Evolutionary conservation across 2,113 vertebrate species (phyloP).

Genomic region (Solea senegalensis): DNA sequence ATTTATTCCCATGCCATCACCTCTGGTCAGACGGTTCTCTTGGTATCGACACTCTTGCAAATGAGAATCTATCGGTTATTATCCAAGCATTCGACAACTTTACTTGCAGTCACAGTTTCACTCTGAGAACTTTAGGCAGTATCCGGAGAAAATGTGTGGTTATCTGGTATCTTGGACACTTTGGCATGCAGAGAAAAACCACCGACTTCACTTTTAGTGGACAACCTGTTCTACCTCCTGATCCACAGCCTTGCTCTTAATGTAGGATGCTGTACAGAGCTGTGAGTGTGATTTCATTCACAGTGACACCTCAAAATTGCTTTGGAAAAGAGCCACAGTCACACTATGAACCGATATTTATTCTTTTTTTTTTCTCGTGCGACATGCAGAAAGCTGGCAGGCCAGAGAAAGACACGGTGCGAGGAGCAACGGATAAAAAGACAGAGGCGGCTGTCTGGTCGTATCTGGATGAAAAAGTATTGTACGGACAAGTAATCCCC

Average conservation of each 20-base stretch:
- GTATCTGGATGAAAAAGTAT: not conserved
- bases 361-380: not conserved
- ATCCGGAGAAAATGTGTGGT: not conserved
- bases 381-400: not conserved
- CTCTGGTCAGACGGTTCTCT: too few species aligned
- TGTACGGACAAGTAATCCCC: not conserved
- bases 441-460: not conserved
- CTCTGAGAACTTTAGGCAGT: not conserved
- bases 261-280: constrained; percentile 7
- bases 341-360: constrained; percentile 17
- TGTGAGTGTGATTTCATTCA: constrained; percentile 12
- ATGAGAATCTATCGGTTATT: too few species aligned
- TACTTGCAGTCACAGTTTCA: too few species aligned
- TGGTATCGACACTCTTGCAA: too few species aligned
- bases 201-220: not conserved
- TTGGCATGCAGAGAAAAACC: not conserved
- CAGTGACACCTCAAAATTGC: constrained; percentile 15
- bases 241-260: not conserved
- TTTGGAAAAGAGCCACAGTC: constrained; percentile 30
- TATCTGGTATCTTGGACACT: not conserved
- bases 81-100: too few species aligned
- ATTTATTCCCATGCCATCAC: too few species aligned
- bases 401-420: not conserved
- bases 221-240: not conserved
- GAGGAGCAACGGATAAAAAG: not conserved